Evolutionary conservation across 2,797 vertebrate species (phyloP).

Genomic region (Acanthornis magna): DNA sequence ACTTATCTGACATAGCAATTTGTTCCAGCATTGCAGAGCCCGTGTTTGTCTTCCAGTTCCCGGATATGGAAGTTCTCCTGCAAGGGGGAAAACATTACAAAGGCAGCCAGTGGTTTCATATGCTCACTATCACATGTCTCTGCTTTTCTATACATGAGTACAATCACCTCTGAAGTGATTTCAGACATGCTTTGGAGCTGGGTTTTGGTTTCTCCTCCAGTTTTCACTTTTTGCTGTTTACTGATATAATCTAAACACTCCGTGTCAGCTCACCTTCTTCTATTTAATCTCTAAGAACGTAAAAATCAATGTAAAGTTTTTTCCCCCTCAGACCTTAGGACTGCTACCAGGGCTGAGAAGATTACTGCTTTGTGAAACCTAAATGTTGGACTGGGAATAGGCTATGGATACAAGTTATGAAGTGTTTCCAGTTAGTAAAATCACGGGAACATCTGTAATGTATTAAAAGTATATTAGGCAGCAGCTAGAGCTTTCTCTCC

Average conservation of each 20-base stretch:
- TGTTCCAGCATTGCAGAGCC: slow-evolving; percentile 99
- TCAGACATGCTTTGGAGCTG: background rate
- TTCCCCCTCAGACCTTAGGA: background rate
- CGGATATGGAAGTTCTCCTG: slow-evolving; percentile 98
- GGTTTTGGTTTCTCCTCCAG: background rate
- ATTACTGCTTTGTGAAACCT: background rate
- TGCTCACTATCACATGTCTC: background rate
- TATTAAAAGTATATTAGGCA: background rate
- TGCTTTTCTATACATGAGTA: background rate
- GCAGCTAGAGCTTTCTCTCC: background rate
- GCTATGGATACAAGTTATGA: background rate
- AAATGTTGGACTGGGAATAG: slow-evolving; percentile 8
- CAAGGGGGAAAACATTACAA: slow-evolving; percentile 45
- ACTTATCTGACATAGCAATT: slow-evolving; percentile 99
- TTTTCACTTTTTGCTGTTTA: background rate
- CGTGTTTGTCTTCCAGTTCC: slow-evolving; percentile 98
- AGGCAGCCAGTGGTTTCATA: background rate
- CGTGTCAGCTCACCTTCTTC: background rate
- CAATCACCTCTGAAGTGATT: background rate
- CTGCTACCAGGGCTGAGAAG: background rate
- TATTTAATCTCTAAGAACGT: background rate
- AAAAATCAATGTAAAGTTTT: background rate
- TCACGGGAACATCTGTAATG: slow-evolving; percentile 24
- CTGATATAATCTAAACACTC: background rate
- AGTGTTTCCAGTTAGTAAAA: slow-evolving; percentile 36